Evolutionary conservation across 2,797 vertebrate species (phyloP), one percentile per base, ranked within the genome.

Genomic region (Microcaecilia unicolor): DNA sequence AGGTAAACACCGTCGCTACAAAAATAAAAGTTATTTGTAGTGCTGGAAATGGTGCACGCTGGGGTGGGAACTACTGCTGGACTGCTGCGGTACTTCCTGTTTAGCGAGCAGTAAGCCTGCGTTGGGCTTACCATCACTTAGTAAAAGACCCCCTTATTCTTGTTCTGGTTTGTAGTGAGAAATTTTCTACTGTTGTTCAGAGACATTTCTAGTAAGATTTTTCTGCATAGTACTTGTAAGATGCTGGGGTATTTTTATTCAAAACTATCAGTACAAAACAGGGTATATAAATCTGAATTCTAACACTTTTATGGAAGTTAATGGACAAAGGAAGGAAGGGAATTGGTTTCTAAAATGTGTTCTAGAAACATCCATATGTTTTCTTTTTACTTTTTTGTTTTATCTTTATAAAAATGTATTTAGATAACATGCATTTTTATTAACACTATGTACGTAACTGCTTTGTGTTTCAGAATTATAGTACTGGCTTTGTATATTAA

Each of bases 381-480:
- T 15, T 31, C 18, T 14, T 39, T 55, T 24, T 52, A 5, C 55
- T 59, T 58, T 63, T 73, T 57, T 81, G 73, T 60, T 76, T 72
- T 72, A 45, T 64, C 41, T 61, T 67, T 80, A 54, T 66, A 49
- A 44, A 54, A 59, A 64, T 67, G 67, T 74, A 71, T 82, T 82
- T n/a, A n/a, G n/a, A n/a, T n/a, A n/a, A n/a, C n/a, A n/a, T n/a
- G n/a, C n/a, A n/a, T n/a, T n/a, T n/a, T 80, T 81, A 79, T 79
- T 82, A 84, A 82, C 76, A 74, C 75, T 79, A 70, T 84, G 78
- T 84, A 84, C 67, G 84, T 84, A 81, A 73, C 70, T 70, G 69
- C 76, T 81, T 78, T 82, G 70, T 81, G 75, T 81, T 75, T 78
- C 74, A 74, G 68, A 72, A 76, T 71, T 70, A 58, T 83, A 82